Evolutionary conservation across 2,888 invertebrate species (phyloP).

Genomic region (Drosophila siamana): DNA sequence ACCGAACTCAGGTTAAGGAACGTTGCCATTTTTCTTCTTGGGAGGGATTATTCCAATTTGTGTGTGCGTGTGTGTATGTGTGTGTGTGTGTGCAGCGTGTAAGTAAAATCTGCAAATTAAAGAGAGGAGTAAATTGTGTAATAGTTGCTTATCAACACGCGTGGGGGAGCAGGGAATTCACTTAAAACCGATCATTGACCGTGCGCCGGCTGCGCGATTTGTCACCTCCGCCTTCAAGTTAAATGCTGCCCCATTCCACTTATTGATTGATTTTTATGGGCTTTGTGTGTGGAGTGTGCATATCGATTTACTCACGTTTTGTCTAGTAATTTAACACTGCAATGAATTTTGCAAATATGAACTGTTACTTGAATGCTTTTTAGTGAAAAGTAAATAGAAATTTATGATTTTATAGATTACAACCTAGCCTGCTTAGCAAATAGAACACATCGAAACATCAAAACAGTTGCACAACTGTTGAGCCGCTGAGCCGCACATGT

Average conservation of each 20-base stretch:
- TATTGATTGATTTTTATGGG: constrained; percentile 59
- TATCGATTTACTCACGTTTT: constrained; percentile 56
- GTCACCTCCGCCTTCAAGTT: constrained; percentile 31
- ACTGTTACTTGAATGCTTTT: constrained; percentile 52
- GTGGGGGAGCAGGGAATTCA: background rate
- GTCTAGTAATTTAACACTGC: constrained; percentile 60
- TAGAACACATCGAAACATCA: constrained; percentile 29
- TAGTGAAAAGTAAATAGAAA: constrained; percentile 60
- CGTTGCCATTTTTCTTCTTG: constrained; percentile 60
- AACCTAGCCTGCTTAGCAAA: constrained; percentile 62
- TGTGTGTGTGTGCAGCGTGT: constrained; percentile 29
- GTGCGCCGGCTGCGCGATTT: constrained; percentile 19
- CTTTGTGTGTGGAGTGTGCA: background rate
- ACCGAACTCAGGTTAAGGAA: constrained; percentile 76
- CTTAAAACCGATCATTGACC: constrained; percentile 6
- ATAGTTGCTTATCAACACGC: constrained; percentile 57
- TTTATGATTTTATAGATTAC: constrained; percentile 36
- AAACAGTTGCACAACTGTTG: constrained; percentile 55
- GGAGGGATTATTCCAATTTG: constrained; percentile 15
- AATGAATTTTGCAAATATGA: constrained; percentile 69
- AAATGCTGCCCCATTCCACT: constrained; percentile 22
- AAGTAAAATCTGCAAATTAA: constrained; percentile 48
- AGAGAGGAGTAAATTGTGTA: constrained; percentile 66
- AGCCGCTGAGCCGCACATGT: constrained; percentile 46
- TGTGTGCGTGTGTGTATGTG: background rate